A percentile compares a stretch with the other conserved stretches of the same genome.
These are phyloP conservation scores for Oppia nitens DNA, from an alignment of 1,140 invertebrate genomes.

Conservation along the genomic window DNA sequence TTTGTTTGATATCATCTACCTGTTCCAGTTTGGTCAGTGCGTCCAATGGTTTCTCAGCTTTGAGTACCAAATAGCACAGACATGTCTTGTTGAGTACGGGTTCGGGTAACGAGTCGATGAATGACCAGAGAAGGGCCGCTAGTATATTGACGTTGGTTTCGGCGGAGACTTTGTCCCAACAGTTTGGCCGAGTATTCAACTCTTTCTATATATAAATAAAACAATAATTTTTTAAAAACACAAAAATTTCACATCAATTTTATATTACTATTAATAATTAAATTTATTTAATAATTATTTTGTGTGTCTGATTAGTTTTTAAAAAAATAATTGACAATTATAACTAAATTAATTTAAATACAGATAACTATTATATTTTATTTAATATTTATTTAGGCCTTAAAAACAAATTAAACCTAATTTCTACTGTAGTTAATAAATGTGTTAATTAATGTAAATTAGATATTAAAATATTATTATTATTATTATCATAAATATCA, in stretches of 20 bases:
- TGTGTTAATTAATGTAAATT: too few species aligned
- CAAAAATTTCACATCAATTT: neutral
- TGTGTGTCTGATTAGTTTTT: neutral
- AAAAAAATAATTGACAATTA: neutral
- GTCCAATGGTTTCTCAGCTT: constrained; percentile 28
- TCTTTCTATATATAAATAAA: constrained; percentile 16
- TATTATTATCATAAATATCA: too few species aligned
- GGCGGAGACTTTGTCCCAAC: constrained; percentile 16
- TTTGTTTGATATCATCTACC: constrained; percentile 28
- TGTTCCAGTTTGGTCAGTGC: constrained; percentile 43
- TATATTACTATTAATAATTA: neutral
- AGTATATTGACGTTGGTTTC: constrained; percentile 17
- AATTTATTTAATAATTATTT: neutral
- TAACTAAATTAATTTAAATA: too few species aligned
- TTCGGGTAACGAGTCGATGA: constrained; percentile 21
- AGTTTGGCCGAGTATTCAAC: constrained; percentile 13
- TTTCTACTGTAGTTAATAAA: too few species aligned
- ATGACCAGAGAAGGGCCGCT: constrained; percentile 18
- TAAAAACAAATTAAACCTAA: too few species aligned
- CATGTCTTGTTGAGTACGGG: constrained; percentile 47
- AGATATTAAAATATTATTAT: too few species aligned
- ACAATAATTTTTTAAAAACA: neutral
- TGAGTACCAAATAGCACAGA: constrained; percentile 43
- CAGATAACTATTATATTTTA: too few species aligned
- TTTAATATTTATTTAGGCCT: too few species aligned